A percentile compares a stretch with the other conserved stretches of the same genome.
Evolutionary conservation across 2,113 vertebrate genomes (phyloP).

Genomic region (Ctenodactylus gundi): DNA sequence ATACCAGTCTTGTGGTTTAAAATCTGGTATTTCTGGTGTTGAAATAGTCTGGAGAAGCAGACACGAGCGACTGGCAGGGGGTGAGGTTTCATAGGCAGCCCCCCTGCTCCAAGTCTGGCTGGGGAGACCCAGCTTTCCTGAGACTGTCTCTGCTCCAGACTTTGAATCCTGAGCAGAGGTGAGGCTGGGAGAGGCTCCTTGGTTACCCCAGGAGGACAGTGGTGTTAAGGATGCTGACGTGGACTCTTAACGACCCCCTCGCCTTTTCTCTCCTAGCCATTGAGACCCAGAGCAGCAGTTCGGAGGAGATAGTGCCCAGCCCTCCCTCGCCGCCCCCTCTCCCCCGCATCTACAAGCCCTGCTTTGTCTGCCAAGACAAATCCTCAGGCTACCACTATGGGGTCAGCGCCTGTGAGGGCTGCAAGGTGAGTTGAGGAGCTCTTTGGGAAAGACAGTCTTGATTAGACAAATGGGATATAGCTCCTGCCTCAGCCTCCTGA

Average conservation of each 20-base stretch:
- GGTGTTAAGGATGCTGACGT: background rate
- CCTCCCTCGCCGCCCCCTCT: conserved; percentile 95
- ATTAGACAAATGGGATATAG: background rate
- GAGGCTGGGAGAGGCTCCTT: background rate
- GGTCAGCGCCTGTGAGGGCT: conserved; percentile 98
- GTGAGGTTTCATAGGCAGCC: background rate
- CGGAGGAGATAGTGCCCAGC: conserved; percentile 97
- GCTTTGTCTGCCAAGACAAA: conserved; percentile 99
- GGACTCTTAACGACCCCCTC: background rate
- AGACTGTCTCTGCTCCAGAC: background rate
- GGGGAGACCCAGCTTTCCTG: background rate
- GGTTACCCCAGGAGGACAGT: background rate
- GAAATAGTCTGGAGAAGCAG: background rate
- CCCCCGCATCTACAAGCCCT: conserved; percentile 97
- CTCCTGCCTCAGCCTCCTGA: background rate
- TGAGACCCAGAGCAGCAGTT: conserved; percentile 98
- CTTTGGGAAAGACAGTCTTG: background rate
- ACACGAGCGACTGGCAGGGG: background rate
- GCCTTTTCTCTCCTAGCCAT: conserved; percentile 86
- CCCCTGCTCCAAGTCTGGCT: background rate
- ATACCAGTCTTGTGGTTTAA: background rate
- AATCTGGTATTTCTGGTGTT: background rate
- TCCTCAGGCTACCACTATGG: conserved; percentile 99
- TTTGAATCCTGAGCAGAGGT: background rate
- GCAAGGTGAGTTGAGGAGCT: conserved; percentile 90